Percentiles rank a stretch among this genome's conserved stretches.
Conservation (phyloP, 2,888 invertebrate genomes). For the Sphaerophoria taeniata region DNA sequence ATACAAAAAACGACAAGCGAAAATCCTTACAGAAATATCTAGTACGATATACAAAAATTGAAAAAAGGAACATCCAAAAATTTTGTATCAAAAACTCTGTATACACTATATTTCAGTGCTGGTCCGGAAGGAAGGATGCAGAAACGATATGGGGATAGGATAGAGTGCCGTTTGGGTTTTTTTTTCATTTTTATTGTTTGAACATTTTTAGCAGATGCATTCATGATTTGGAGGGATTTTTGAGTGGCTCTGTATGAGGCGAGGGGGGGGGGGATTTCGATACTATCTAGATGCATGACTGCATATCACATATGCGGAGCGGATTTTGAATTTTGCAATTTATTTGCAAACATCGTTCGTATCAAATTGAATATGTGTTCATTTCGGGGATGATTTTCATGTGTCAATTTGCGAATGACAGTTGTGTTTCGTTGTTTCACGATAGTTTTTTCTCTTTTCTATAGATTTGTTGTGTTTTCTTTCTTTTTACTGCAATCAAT, state of each 20-base stretch:
- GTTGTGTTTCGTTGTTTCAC: constrained; percentile 73
- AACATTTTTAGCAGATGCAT: constrained; percentile 73
- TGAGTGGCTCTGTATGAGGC: constrained; percentile 64
- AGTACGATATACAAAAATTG: constrained; percentile 5
- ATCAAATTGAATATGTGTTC: constrained; percentile 76
- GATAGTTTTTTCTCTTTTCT: constrained; percentile 40
- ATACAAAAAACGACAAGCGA: constrained; percentile 57
- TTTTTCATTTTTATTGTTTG: constrained; percentile 38
- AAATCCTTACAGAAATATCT: constrained; percentile 58
- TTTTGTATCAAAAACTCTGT: constrained; percentile 52
- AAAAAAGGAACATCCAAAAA: constrained; percentile 41
- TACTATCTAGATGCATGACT: constrained; percentile 72
- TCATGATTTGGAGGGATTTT: constrained; percentile 61
- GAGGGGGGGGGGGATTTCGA: neutral
- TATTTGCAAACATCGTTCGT: constrained; percentile 75
- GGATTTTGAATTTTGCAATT: constrained; percentile 75
- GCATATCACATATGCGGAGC: constrained; percentile 68
- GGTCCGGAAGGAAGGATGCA: no score
- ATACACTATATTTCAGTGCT: neutral
- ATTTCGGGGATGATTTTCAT: constrained; percentile 75
- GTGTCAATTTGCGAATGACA: constrained; percentile 76
- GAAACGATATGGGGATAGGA: constrained; percentile 35
- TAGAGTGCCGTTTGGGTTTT: constrained; percentile 37
- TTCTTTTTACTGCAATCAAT: constrained; percentile 72
- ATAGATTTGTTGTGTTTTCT: constrained; percentile 40